Base-by-base conservation (phyloP, 2,113 vertebrate species). In the Corythoichthys intestinalis region DNA sequence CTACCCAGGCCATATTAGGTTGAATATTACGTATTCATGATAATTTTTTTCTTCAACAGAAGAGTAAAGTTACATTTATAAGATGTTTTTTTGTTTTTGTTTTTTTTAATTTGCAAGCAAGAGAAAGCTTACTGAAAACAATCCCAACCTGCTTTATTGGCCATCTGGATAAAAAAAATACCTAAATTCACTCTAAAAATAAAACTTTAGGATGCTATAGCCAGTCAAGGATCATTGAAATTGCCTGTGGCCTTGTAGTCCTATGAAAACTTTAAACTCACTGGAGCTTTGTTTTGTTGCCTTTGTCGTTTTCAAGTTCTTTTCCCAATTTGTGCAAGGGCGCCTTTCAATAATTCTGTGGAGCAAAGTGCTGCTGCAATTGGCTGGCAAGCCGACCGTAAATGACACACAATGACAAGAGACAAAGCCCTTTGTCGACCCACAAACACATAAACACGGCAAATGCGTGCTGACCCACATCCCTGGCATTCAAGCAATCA, bases 381-480 rank as follows among this genome's bases (percentile, higher is more conserved):
- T 71, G 77, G 80, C 70, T 80, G 81, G 71, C 67, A 64, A 84
- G 34, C 46, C 70, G 80, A 87, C 78, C 81, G 74, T 83, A 69
- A 89, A 80, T 70, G 84, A 86, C 81, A 74, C 73, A 85, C 86
- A 89, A 75, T 79, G 78, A 84, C 81, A 83, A 58, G 79, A 71
- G 73, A 76, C 69, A 84, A 79, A 86, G 78, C 75, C 67, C 67
- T 77, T 61, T 70, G 1, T 39, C 84, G 84, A 87, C 86, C 84
- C 83, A 87, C 70, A 63, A 87, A 84, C 81, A 78, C 67, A 37
- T 52, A 48, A 63, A 77, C 63, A 65, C 20, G 67, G 5, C 61
- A 79, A 69, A 74, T 66, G 68, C 67, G 57, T 65, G 41, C 69
- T 78, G 79, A 86, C 82, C 77, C 57, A 67, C 59, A 85, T 59